Evolutionary conservation across 2,113 vertebrate species (phyloP).

Genomic region (Serilophus lunatus): DNA sequence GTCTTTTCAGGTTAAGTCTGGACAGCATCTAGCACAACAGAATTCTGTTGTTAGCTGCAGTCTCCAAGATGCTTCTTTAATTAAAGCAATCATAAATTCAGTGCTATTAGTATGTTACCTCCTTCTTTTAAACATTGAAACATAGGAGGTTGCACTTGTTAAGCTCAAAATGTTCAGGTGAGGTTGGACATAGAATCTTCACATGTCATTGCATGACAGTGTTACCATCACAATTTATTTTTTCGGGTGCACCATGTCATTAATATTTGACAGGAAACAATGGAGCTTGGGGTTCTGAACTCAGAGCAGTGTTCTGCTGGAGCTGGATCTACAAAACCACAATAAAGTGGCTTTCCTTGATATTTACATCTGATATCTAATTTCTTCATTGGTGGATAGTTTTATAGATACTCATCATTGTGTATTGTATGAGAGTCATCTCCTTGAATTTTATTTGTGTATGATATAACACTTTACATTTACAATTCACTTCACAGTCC

Average conservation of each 20-base stretch:
- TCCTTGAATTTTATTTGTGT: neutral
- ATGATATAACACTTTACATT: neutral
- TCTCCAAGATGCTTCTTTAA: neutral
- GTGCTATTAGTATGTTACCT: neutral
- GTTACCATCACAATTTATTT: neutral
- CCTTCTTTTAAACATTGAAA: neutral
- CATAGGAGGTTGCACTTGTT: neutral
- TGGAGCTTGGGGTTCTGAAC: neutral
- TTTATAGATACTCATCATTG: neutral
- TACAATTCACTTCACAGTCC: neutral
- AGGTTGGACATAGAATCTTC: neutral
- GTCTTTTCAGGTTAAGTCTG: constrained; percentile 28
- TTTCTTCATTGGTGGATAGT: neutral
- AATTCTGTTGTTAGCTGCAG: neutral
- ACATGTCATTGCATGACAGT: accelerated
- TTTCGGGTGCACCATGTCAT: neutral
- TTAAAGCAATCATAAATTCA: constrained; percentile 17
- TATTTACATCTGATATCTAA: neutral
- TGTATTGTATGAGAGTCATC: neutral
- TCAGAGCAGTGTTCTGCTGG: neutral
- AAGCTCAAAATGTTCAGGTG: neutral
- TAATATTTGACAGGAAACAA: neutral
- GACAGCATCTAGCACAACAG: neutral
- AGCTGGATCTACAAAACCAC: neutral
- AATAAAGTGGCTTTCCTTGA: neutral